A percentile compares a stretch with the other conserved stretches of the same genome.
Conservation (phyloP, 2,113 vertebrate genomes). For the Amphilophus citrinellus region DNA sequence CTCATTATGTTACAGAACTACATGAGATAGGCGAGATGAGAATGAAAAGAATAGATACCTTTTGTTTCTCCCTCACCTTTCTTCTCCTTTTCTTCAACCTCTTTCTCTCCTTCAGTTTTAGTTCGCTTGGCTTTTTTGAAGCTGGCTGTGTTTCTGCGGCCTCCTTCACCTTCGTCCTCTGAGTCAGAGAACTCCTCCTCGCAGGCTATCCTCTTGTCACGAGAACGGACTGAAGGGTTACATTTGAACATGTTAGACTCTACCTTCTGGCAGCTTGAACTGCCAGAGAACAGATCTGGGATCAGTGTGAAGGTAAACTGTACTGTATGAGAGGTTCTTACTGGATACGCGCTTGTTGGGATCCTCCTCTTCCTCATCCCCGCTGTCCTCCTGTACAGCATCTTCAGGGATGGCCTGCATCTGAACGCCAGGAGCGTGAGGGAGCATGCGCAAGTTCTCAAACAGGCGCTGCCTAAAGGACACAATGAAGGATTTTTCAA, state of each 20-base stretch:
- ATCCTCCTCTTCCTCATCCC: conserved; percentile 96
- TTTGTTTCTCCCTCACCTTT: conserved; percentile 87
- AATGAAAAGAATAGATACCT: conserved; percentile 66
- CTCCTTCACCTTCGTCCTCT: conserved; percentile 91
- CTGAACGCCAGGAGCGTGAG: conserved; percentile 79
- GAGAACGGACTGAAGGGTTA: conserved; percentile 88
- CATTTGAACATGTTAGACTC: neutral
- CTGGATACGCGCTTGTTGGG: conserved; percentile 96
- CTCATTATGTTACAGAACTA: neutral
- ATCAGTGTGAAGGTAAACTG: neutral
- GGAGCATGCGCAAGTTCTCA: conserved; percentile 78
- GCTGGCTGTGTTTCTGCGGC: conserved; percentile 91
- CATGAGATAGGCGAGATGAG: neutral
- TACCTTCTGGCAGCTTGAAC: rapidly evolving
- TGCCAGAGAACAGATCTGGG: neutral
- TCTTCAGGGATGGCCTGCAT: conserved; percentile 96
- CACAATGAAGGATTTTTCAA: neutral
- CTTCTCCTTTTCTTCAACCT: conserved; percentile 93
- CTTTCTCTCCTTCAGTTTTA: conserved; percentile 96
- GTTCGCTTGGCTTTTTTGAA: conserved; percentile 94
- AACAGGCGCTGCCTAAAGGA: conserved; percentile 72
- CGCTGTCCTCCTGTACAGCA: conserved; percentile 95
- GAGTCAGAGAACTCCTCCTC: conserved; percentile 99
- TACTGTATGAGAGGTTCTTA: conserved; percentile 62
- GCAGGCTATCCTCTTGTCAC: conserved; percentile 97